A percentile compares a stretch with the other conserved stretches of the same genome.
phyloP scores from a whole-genome alignment of 2,797 vertebrate species.

The Chromobotia macracanthus region DNA sequence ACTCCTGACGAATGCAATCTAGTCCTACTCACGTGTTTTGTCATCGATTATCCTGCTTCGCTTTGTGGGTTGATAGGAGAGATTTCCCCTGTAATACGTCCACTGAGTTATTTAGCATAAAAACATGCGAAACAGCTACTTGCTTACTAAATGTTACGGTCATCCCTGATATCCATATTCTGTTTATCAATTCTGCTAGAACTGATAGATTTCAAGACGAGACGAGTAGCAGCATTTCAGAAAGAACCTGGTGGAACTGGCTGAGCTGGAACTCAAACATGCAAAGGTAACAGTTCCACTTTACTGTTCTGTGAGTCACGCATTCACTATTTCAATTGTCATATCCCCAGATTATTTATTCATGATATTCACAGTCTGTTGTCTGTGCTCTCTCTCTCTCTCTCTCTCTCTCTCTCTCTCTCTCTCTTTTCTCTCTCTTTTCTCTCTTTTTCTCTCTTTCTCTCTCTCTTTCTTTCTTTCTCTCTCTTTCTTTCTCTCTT shows the following conservation, averaged over 20 bases:
- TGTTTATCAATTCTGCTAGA: conserved; percentile 71
- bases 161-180: not conserved
- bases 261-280: conserved; percentile 98
- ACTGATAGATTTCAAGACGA: conserved; percentile 96
- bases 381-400: not conserved
- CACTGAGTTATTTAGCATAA: too few species aligned
- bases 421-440: conserved; percentile 53
- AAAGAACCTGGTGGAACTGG: conserved; percentile 98
- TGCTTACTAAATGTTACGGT: not conserved
- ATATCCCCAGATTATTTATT: conserved; percentile 1
- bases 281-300: conserved; percentile 84
- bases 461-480: conserved; percentile 33
- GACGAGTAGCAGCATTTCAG: conserved; percentile 97
- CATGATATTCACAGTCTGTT: not conserved
- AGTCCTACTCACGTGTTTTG: not conserved
- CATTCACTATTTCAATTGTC: not conserved
- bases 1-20: not conserved
- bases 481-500: conserved; percentile 41
- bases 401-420: conserved; percentile 47
- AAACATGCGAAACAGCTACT: too few species aligned
- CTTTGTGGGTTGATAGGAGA: too few species aligned
- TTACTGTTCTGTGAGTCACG: not conserved
- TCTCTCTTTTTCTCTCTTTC: not conserved
- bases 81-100: too few species aligned
- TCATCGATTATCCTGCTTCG: too few species aligned